phyloP scores from a whole-genome alignment of 2,888 invertebrate species.

The Clitarchus hookeri region DNA sequence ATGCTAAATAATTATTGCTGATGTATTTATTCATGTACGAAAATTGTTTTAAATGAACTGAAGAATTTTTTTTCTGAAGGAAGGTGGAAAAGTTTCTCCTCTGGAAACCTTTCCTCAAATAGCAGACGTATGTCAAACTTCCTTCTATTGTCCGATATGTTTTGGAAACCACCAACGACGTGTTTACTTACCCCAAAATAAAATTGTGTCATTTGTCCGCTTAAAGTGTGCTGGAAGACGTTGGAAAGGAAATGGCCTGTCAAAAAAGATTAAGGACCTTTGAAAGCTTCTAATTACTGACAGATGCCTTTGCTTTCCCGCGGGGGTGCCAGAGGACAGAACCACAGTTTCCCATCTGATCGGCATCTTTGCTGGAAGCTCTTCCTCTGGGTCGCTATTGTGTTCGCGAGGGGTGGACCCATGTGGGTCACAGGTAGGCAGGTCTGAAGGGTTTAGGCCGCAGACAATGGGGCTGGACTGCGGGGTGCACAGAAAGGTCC shows the following conservation, averaged over 20 bases:
- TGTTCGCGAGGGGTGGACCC: background rate
- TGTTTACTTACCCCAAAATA: background rate
- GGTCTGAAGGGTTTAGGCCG: background rate
- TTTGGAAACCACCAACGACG: background rate
- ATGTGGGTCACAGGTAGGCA: no score
- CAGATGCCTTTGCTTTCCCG: background rate
- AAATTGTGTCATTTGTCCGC: background rate
- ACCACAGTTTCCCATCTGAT: background rate
- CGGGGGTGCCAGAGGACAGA: background rate
- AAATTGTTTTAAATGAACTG: no score
- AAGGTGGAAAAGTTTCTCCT: no score
- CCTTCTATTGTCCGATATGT: background rate
- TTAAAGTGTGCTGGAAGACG: background rate
- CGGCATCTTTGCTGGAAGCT: background rate
- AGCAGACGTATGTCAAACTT: no score
- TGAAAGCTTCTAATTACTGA: slow-evolving; percentile 2
- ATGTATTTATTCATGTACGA: no score
- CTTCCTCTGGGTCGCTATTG: background rate
- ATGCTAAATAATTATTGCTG: no score
- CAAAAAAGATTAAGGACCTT: background rate
- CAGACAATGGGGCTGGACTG: background rate
- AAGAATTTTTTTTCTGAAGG: no score
- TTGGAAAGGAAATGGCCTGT: background rate
- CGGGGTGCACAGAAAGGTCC: background rate
- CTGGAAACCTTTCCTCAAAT: no score